Evolutionary conservation across 2,888 invertebrate genomes (phyloP).

Genomic region (Sphinx pinastri): DNA sequence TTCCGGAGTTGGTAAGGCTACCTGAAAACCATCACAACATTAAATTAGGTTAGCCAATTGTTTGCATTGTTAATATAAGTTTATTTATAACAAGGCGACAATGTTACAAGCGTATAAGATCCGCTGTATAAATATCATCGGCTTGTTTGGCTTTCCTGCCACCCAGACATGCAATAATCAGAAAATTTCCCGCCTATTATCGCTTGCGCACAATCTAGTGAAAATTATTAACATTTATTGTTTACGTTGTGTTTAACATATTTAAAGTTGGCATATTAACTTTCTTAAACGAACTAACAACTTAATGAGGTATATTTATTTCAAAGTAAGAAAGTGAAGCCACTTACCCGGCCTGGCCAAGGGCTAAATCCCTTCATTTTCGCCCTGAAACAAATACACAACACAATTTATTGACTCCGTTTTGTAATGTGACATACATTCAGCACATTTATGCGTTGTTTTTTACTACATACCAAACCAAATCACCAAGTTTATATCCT

Average conservation of each 20-base stretch:
- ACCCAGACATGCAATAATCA: conserved; percentile 41
- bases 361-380: conserved; percentile 99
- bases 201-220: conserved; percentile 38
- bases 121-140: conserved; percentile 7
- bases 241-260: conserved; percentile 2
- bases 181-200: conserved; percentile 62
- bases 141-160: conserved; percentile 40
- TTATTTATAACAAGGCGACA: conserved; percentile 6
- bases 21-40: conserved; percentile 82
- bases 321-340: conserved; percentile 54
- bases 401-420: conserved; percentile 39
- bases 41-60: conserved; percentile 47
- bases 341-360: conserved; percentile 98
- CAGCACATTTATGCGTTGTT: conserved; percentile 39
- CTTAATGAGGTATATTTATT: conserved; percentile 34
- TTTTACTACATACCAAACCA: conserved; percentile 79
- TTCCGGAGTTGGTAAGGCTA: conserved; percentile 91
- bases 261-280: not conserved
- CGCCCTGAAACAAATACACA: conserved; percentile 89
- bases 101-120: not conserved
- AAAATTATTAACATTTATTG: conserved; percentile 39
- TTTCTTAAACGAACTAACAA: not conserved
- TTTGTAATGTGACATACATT: conserved; percentile 63
- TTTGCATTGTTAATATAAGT: not conserved
- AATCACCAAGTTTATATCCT: conserved; percentile 80